Conservation (phyloP, 2,797 vertebrate species). For the Smutsia gigantea region DNA sequence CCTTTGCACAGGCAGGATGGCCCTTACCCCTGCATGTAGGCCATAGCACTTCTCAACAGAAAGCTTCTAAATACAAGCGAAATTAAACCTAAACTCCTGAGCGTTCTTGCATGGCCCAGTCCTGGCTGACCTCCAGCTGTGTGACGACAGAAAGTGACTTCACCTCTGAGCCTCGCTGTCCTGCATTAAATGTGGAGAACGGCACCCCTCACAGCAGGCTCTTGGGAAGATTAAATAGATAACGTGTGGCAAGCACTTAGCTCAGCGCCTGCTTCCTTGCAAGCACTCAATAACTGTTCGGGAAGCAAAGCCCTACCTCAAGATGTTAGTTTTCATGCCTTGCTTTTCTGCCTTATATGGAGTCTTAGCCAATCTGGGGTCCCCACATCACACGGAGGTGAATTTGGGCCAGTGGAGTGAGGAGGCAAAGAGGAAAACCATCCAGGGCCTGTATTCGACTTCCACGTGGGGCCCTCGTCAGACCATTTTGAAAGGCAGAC, state of each 20-base stretch:
- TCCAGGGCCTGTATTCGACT: not conserved
- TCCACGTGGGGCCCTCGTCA: not conserved
- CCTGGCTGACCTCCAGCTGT: not conserved
- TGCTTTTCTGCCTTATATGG: slow-evolving; percentile 39
- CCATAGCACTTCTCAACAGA: not conserved
- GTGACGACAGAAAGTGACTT: not conserved
- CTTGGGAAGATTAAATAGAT: slow-evolving; percentile 9
- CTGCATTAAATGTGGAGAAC: not conserved
- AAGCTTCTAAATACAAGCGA: not conserved
- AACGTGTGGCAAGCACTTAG: not conserved
- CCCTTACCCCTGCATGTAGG: not conserved
- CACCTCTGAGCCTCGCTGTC: not conserved
- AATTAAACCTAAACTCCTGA: not conserved
- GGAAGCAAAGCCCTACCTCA: not conserved
- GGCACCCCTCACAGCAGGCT: not conserved
- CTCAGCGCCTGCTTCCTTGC: not conserved
- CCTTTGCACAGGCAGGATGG: not conserved
- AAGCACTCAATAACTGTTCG: not conserved
- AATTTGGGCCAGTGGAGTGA: not conserved
- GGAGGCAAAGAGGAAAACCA: not conserved
- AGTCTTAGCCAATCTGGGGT: not conserved
- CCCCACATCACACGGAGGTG: not conserved
- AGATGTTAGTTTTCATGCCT: not conserved
- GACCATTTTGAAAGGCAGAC: not conserved
- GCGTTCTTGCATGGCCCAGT: not conserved